Evolutionary conservation across 1,140 invertebrate species (phyloP).

Genomic region (Asbolus verrucosus): DNA sequence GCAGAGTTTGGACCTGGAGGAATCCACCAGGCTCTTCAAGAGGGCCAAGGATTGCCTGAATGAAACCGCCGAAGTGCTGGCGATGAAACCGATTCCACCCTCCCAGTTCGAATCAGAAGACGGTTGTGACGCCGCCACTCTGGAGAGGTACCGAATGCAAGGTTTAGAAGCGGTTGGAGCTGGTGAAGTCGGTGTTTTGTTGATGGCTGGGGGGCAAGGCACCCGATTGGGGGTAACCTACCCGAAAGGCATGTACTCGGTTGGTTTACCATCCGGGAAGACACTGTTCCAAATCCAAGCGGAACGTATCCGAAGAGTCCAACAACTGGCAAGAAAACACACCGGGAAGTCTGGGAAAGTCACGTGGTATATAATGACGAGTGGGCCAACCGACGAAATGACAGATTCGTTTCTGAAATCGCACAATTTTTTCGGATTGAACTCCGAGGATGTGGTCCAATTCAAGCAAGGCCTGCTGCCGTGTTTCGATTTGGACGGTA

Average conservation of each 20-base stretch:
- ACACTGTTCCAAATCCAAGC: constrained; percentile 96
- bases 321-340: constrained; percentile 78
- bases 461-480: constrained; percentile 96
- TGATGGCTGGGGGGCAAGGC: constrained; percentile 78
- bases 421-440: constrained; percentile 89
- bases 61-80: constrained; percentile 73
- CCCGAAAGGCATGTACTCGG: constrained; percentile 97
- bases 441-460: constrained; percentile 83
- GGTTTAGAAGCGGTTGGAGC: constrained; percentile 80
- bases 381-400: constrained; percentile 89
- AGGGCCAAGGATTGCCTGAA: constrained; percentile 72
- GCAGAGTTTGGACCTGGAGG: constrained; percentile 73
- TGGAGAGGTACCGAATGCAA: constrained; percentile 76
- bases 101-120: constrained; percentile 78
- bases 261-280: constrained; percentile 82
- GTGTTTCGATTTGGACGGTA: constrained; percentile 94
- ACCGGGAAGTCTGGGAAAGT: constrained; percentile 78
- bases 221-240: constrained; percentile 93
- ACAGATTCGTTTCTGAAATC: constrained; percentile 86
- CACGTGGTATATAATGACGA: constrained; percentile 98
- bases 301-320: constrained; percentile 85
- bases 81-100: constrained; percentile 84
- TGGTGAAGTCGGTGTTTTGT: constrained; percentile 86
- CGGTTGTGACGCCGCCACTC: constrained; percentile 69
- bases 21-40: constrained; percentile 76